These are phyloP conservation scores for Zygothrica quintamaculata DNA, from an alignment of 2,888 invertebrate genomes.

Conservation along the genomic window DNA sequence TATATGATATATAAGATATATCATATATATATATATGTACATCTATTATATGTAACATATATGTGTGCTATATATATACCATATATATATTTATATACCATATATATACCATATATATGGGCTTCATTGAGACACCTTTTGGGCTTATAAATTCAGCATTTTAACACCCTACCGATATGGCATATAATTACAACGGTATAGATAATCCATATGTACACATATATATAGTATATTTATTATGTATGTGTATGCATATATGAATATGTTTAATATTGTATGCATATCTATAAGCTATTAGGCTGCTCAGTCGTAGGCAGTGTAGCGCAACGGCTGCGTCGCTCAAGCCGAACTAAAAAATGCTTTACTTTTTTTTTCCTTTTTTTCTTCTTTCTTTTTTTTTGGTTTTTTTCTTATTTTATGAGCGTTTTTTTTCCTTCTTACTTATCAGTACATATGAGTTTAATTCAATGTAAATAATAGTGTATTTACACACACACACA, in stretches of 20 bases:
- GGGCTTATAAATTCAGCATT: too few relatives aligned
- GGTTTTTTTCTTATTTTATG: conserved; percentile 33
- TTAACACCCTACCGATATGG: too few relatives aligned
- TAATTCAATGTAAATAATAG: conserved; percentile 70
- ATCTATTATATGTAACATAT: too few relatives aligned
- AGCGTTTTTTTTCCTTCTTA: conserved; percentile 40
- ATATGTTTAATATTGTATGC: background rate
- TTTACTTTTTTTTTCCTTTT: conserved; percentile 48
- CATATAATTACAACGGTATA: too few relatives aligned
- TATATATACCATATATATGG: too few relatives aligned
- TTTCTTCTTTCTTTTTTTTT: conserved; percentile 40
- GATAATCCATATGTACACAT: too few relatives aligned
- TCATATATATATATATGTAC: too few relatives aligned
- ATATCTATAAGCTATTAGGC: conserved; percentile 34
- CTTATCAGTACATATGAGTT: conserved; percentile 53
- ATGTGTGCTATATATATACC: too few relatives aligned
- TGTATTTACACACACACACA: conserved; percentile 39
- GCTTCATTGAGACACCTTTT: too few relatives aligned
- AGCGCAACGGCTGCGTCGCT: conserved; percentile 51
- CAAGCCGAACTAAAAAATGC: conserved; percentile 53
- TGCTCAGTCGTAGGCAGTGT: conserved; percentile 48
- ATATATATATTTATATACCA: conserved; percentile 4
- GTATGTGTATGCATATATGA: background rate
- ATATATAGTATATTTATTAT: background rate
- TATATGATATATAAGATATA: too few relatives aligned